A percentile compares a stretch with the other conserved stretches of the same genome.
Evolutionary conservation across 2,888 invertebrate species (phyloP).

Genomic region (Acleris sparsana): DNA sequence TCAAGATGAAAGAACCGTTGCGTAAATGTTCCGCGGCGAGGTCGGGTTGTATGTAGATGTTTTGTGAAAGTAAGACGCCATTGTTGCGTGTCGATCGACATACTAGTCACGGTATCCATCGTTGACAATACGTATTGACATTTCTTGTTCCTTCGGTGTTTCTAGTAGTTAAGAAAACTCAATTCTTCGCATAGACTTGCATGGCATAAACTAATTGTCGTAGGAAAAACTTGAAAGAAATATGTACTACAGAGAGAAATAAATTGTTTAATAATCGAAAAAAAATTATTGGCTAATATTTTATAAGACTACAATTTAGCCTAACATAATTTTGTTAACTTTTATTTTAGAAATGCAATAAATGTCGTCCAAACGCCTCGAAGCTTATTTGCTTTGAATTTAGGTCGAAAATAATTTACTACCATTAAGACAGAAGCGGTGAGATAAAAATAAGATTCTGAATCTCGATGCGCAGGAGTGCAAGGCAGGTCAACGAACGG

Average conservation of each 20-base stretch:
- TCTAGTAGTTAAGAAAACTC: slow-evolving; percentile 21
- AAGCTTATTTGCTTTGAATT: too few species aligned
- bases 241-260: too few species aligned
- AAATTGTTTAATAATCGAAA: too few species aligned
- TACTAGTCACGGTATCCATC: slow-evolving; percentile 37
- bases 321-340: too few species aligned
- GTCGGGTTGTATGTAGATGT: slow-evolving; percentile 26
- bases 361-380: too few species aligned
- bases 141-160: slow-evolving; percentile 5
- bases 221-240: not conserved
- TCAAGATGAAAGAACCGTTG: slow-evolving; percentile 21
- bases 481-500: slow-evolving; percentile 47
- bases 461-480: slow-evolving; percentile 38
- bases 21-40: slow-evolving; percentile 17
- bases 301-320: too few species aligned
- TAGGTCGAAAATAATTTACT: not conserved
- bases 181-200: slow-evolving; percentile 9
- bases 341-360: too few species aligned
- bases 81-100: slow-evolving; percentile 58
- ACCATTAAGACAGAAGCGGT: slow-evolving; percentile 22
- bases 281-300: too few species aligned
- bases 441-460: slow-evolving; percentile 36
- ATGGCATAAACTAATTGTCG: not conserved
- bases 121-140: slow-evolving; percentile 20
- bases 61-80: slow-evolving; percentile 76